Conservation (phyloP, 1,140 invertebrate species). For the Hylyphantes graminicola region DNA sequence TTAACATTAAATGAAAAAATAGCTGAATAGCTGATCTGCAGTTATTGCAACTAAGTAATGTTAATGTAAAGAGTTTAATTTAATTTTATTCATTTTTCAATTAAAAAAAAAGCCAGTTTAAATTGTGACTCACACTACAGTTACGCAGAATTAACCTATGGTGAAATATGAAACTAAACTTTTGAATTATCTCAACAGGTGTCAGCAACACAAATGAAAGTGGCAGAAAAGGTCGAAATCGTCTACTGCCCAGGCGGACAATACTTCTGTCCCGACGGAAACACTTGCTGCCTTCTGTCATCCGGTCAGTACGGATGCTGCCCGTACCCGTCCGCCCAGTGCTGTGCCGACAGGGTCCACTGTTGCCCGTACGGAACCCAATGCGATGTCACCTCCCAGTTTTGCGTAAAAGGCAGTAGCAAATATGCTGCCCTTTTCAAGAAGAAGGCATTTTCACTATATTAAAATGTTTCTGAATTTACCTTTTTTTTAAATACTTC, state of each 20-base stretch:
- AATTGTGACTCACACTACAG: no score
- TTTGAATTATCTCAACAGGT: neutral
- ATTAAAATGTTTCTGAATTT: constrained; percentile 1
- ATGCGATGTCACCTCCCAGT: constrained; percentile 58
- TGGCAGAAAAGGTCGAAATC: constrained; percentile 9
- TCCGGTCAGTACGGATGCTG: constrained; percentile 68
- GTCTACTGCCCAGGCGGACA: constrained; percentile 52
- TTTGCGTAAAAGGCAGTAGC: constrained; percentile 13
- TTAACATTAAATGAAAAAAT: no score
- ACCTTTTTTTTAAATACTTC: no score
- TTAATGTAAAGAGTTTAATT: no score
- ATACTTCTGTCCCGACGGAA: constrained; percentile 65
- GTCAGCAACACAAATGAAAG: neutral
- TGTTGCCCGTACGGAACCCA: constrained; percentile 63
- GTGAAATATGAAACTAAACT: no score
- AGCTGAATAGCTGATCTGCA: no score
- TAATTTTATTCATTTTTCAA: no score
- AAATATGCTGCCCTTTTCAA: constrained; percentile 23
- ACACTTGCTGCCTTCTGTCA: constrained; percentile 67
- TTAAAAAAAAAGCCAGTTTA: no score
- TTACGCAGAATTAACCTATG: no score
- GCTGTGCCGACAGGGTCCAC: constrained; percentile 63
- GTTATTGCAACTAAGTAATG: no score
- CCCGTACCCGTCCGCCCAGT: constrained; percentile 65
- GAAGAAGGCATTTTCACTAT: constrained; percentile 8